A percentile compares a stretch with the other conserved stretches of the same genome.
Conservation (phyloP, 2,113 vertebrate species). For the Calyptommatus sinebrachiatus region DNA sequence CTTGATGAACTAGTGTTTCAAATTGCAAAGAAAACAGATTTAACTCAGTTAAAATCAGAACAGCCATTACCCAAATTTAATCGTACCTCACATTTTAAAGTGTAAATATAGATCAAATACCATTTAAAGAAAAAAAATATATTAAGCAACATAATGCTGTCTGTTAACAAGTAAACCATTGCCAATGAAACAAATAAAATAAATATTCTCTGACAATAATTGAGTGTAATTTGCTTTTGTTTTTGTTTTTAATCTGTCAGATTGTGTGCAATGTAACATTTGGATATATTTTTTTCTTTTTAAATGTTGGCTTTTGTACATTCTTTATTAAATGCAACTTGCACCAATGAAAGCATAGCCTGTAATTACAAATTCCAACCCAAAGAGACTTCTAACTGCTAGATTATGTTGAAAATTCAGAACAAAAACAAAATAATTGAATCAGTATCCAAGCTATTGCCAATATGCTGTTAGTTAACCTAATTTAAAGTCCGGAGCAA, state of each 20-base stretch:
- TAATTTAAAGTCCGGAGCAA: constrained; percentile 48
- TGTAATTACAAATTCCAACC: constrained; percentile 14
- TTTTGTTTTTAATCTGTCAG: neutral
- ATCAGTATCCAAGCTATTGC: constrained; percentile 46
- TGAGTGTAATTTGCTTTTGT: constrained; percentile 1
- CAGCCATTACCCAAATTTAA: no score
- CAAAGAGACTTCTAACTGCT: constrained; percentile 8
- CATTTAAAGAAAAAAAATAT: no score
- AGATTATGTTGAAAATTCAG: neutral
- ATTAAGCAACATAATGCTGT: no score
- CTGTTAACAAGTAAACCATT: neutral
- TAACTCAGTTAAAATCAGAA: no score
- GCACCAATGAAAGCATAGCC: constrained; percentile 5
- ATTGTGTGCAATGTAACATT: neutral
- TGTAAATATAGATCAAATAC: no score
- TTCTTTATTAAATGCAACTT: constrained; percentile 18
- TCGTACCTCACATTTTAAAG: no score
- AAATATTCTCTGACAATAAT: neutral
- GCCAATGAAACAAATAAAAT: neutral
- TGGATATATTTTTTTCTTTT: no score
- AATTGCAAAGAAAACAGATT: neutral
- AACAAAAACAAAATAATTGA: constrained; percentile 43
- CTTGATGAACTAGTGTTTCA: neutral
- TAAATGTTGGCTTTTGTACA: no score
- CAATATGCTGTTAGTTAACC: constrained; percentile 41